Evolutionary conservation across 2,113 vertebrate species (phyloP), one percentile per base, ranked within the genome.

Genomic region (Otus sunia): DNA sequence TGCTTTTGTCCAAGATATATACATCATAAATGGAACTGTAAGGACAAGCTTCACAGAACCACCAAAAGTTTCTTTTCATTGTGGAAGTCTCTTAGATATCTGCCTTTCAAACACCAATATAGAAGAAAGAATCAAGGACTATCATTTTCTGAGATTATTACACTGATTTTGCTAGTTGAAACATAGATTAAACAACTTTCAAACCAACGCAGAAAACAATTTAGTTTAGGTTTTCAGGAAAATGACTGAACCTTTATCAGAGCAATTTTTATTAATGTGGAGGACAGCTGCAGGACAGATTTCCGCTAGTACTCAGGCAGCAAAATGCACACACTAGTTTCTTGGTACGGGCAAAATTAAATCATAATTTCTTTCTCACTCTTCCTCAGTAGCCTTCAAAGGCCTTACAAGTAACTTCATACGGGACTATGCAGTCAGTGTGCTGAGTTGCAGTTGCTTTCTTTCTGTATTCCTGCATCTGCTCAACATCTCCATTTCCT

Each of bases 81-180:
- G 74, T 27, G 34, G n/a, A 92, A 91, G 29, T 80, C 88, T 63
- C 83, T 89, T 77, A 83, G 72, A 95, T 50, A 88, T 5, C 45
- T 68, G 77, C 91, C 91, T 94, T 96, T 95, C 76, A 94, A 88
- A 89, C n/a, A 84, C 37, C 92, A 76, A 72, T 53, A 67, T 5
- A 73, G 77, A 36, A 82, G 71, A 75, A 96, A 90, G 84, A 92
- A 81, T 74, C 76, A 94, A 94, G 69, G 37, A 58, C 43, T 94
- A 81, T 50, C 25, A 21, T 75, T 92, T 85, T 58, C 36, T 76
- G 30, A 92, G 62, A 94, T 94, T 80, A 95, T 93, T 76, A 78
- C 3, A 43, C 25, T 45, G 67, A 86, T 90, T 93, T 94, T 82
- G 5, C 63, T 36, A 79, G 72, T 76, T 79, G 80, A 94, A 95